phyloP scores from a whole-genome alignment of 2,797 vertebrate genomes.

The Poecilia picta region DNA sequence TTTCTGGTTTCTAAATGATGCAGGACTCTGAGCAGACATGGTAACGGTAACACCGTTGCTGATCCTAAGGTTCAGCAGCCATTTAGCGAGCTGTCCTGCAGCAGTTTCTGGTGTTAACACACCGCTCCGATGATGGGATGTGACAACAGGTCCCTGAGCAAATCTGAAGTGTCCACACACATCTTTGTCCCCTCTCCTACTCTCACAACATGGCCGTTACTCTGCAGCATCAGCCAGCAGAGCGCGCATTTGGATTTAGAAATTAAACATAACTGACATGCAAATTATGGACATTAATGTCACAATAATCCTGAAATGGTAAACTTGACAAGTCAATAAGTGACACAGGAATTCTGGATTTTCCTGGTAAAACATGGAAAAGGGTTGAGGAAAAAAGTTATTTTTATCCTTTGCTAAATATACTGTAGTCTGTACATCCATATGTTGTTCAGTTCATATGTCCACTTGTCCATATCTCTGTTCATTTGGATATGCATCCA shows the following conservation, averaged over 20 bases:
- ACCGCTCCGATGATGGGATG: conserved; percentile 60
- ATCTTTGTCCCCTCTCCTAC: conserved; percentile 64
- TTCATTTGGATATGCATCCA: background rate
- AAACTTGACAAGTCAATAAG: background rate
- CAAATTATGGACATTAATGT: conserved; percentile 39
- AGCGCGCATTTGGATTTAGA: conserved; percentile 4
- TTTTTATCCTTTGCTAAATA: background rate
- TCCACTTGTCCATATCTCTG: background rate
- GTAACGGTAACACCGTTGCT: conserved; percentile 20
- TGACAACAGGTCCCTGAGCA: conserved; percentile 74
- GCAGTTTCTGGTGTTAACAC: conserved; percentile 50
- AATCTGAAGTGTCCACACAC: conserved; percentile 68
- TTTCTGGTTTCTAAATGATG: conserved; percentile 24
- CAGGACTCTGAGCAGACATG: conserved; percentile 11
- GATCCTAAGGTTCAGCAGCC: conserved; percentile 47
- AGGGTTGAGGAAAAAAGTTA: background rate
- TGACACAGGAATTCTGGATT: background rate
- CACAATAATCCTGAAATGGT: conserved; percentile 21
- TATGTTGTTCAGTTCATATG: background rate
- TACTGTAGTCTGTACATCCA: background rate
- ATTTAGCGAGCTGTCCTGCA: conserved; percentile 46
- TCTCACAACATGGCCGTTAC: conserved; percentile 33
- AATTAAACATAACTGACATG: conserved; percentile 47
- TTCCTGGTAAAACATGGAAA: background rate
- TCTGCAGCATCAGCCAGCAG: conserved; percentile 20